Evolutionary conservation across 1,140 invertebrate genomes (phyloP).

Genomic region (Heliconius hewitsoni): DNA sequence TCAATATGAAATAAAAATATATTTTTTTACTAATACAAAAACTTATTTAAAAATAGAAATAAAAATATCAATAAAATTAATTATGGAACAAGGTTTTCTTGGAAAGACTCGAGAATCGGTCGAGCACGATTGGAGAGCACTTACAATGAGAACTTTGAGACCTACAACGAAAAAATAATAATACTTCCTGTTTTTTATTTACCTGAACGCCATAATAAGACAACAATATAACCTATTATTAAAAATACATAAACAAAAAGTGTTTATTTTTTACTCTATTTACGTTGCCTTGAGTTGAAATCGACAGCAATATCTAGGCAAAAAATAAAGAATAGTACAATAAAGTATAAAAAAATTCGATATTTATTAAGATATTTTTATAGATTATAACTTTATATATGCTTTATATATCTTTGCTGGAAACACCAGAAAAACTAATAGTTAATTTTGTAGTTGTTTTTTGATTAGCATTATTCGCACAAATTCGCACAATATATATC

Average conservation of each 20-base stretch:
- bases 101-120: constrained; percentile 22
- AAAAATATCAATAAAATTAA: constrained; percentile 7
- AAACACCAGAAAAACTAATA: too few species aligned
- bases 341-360: too few species aligned
- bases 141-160: constrained; percentile 29
- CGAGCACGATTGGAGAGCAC: constrained; percentile 25
- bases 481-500: too few species aligned
- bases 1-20: too few species aligned
- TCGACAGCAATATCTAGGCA: too few species aligned
- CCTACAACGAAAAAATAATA: constrained; percentile 34
- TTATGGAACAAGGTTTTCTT: constrained; percentile 22
- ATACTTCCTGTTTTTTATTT: constrained; percentile 16
- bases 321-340: too few species aligned
- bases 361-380: too few species aligned
- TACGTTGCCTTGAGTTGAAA: neutral
- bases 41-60: constrained; percentile 9
- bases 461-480: too few species aligned
- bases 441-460: too few species aligned
- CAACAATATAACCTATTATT: neutral
- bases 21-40: neutral
- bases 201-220: neutral
- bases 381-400: too few species aligned
- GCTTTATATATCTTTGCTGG: too few species aligned
- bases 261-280: neutral
- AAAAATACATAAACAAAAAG: neutral